phyloP scores from a whole-genome alignment of 2,797 vertebrate genomes.

The Emys orbicularis region DNA sequence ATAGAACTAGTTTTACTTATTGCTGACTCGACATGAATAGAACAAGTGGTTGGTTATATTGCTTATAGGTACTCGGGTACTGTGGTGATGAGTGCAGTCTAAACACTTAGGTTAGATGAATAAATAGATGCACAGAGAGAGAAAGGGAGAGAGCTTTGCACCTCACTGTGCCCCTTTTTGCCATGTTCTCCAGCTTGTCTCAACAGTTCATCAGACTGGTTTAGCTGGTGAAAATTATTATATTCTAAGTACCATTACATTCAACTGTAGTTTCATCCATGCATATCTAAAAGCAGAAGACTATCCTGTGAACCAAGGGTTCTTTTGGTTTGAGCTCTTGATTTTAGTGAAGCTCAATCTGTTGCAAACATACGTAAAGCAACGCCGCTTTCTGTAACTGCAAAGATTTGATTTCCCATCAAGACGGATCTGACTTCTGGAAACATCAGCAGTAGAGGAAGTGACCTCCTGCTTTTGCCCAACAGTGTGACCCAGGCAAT shows the following conservation, averaged over 20 bases:
- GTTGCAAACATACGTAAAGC: background rate
- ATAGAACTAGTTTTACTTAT: background rate
- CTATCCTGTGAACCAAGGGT: too few relatives aligned
- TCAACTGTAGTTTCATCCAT: background rate
- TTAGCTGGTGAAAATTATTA: background rate
- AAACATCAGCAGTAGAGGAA: background rate
- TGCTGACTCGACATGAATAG: background rate
- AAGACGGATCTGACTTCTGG: background rate
- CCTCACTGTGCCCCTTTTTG: background rate
- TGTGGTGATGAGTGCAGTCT: background rate
- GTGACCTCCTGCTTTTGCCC: background rate
- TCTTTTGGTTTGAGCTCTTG: background rate
- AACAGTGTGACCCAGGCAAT: background rate
- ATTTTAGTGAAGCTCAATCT: background rate
- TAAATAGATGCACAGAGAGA: background rate
- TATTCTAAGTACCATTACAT: background rate
- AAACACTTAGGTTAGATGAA: background rate
- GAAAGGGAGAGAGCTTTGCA: background rate
- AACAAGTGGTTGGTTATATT: background rate
- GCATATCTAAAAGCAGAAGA: background rate
- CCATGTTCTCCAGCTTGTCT: background rate
- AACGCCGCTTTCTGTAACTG: background rate
- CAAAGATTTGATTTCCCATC: slow-evolving; percentile 6
- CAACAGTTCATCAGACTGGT: background rate
- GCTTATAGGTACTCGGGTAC: background rate